A percentile compares a stretch with the other conserved stretches of the same genome.
These are phyloP conservation scores for Xiphorhynchus erythropygius DNA, from an alignment of 2,797 vertebrate genomes.

Conservation along the genomic window DNA sequence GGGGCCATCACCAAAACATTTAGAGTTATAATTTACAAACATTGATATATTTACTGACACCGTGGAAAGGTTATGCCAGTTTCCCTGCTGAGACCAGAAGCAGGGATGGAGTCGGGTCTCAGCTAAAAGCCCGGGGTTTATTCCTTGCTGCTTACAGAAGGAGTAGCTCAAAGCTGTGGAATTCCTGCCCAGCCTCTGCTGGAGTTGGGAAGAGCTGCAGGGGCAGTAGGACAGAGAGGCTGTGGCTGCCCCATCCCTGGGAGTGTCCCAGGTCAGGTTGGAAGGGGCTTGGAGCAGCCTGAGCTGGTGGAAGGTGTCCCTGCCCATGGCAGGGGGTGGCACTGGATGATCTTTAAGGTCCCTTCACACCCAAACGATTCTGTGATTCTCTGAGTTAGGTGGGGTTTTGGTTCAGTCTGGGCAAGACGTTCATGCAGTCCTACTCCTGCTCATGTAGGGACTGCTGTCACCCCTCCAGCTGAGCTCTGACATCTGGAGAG, in stretches of 20 bases:
- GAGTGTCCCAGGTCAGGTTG: fast-evolving
- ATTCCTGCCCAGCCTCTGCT: background rate
- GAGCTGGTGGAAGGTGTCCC: background rate
- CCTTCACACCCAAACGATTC: background rate
- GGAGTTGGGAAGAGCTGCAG: background rate
- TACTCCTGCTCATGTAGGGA: background rate
- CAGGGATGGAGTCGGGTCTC: background rate
- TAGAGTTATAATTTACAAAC: background rate
- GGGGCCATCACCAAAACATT: background rate
- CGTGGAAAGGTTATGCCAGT: background rate
- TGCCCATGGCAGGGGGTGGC: background rate
- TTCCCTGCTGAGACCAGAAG: background rate
- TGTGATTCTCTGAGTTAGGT: background rate
- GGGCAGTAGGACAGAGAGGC: background rate
- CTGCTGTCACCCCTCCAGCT: background rate
- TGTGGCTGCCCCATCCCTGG: background rate
- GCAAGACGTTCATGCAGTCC: background rate
- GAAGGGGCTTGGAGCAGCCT: background rate
- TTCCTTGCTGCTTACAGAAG: background rate
- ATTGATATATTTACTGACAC: background rate
- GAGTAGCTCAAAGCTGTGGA: background rate
- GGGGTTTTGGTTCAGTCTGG: background rate
- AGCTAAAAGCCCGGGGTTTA: background rate
- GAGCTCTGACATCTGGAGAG: background rate
- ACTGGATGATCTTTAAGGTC: background rate